A percentile compares a stretch with the other conserved stretches of the same genome.
phyloP scores from a whole-genome alignment of 2,888 invertebrate genomes.

The Cheilosia vernalis region DNA sequence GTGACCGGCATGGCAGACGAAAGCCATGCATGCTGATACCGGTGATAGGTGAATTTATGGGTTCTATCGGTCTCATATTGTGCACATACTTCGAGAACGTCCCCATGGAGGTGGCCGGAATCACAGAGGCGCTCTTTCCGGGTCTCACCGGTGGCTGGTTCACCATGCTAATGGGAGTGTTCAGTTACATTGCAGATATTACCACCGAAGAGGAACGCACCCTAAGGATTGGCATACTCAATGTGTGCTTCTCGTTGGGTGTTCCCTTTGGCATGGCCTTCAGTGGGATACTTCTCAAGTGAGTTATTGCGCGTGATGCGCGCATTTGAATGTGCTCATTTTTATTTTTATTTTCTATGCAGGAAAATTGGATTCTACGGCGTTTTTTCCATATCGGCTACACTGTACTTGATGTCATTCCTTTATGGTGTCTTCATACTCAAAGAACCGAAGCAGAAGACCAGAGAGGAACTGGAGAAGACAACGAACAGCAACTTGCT shows the following conservation, averaged over 20 bases:
- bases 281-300: slow-evolving; percentile 90
- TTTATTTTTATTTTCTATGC: slow-evolving; percentile 1
- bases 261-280: slow-evolving; percentile 95
- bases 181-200: slow-evolving; percentile 94
- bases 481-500: slow-evolving; percentile 79
- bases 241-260: slow-evolving; percentile 94
- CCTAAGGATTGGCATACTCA: slow-evolving; percentile 92
- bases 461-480: slow-evolving; percentile 78
- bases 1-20: slow-evolving; percentile 85
- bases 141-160: slow-evolving; percentile 93
- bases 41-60: slow-evolving; percentile 91
- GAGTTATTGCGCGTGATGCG: slow-evolving; percentile 67
- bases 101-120: slow-evolving; percentile 91
- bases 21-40: slow-evolving; percentile 92
- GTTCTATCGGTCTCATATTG: slow-evolving; percentile 90
- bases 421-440: slow-evolving; percentile 89
- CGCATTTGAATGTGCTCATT: slow-evolving; percentile 2
- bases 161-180: slow-evolving; percentile 95
- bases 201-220: slow-evolving; percentile 93
- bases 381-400: slow-evolving; percentile 90
- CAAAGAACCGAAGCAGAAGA: slow-evolving; percentile 85
- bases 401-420: slow-evolving; percentile 89
- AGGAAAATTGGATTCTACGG: slow-evolving; percentile 91
- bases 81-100: slow-evolving; percentile 92
- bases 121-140: slow-evolving; percentile 92